phyloP scores from a whole-genome alignment of 2,888 invertebrate genomes.

The Drosophila parthenogenetica region DNA sequence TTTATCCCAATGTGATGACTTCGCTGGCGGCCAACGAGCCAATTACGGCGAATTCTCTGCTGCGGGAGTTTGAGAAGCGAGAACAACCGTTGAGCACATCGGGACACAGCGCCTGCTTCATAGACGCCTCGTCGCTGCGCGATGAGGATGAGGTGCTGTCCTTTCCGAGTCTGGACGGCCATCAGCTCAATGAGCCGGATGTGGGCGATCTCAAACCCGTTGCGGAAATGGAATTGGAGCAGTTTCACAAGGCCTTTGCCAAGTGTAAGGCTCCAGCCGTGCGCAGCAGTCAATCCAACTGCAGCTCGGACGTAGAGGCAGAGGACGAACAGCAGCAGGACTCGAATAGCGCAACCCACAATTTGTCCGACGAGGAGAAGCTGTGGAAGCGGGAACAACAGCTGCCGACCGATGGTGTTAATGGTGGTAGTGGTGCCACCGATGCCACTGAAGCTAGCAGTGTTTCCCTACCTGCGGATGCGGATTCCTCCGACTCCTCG shows the following conservation, averaged over 20 bases:
- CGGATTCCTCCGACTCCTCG: conserved; percentile 80
- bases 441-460: conserved; percentile 71
- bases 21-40: conserved; percentile 33
- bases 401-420: conserved; percentile 23
- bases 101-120: conserved; percentile 88
- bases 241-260: conserved; percentile 84
- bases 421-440: conserved; percentile 38
- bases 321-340: conserved; percentile 43
- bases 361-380: conserved; percentile 84
- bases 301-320: conserved; percentile 73
- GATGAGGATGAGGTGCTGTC: conserved; percentile 88
- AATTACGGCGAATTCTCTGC: conserved; percentile 67
- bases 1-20: conserved; percentile 85
- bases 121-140: conserved; percentile 90
- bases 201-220: conserved; percentile 58
- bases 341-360: conserved; percentile 65
- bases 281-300: conserved; percentile 58
- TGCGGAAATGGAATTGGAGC: conserved; percentile 79
- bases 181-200: conserved; percentile 27
- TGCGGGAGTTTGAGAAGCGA: conserved; percentile 70
- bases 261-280: conserved; percentile 72
- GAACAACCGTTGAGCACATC: conserved; percentile 80
- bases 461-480: conserved; percentile 71
- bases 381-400: conserved; percentile 79
- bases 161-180: conserved; percentile 75